Conservation (phyloP, 2,888 invertebrate genomes). For the Drosophila paucipuncta region DNA sequence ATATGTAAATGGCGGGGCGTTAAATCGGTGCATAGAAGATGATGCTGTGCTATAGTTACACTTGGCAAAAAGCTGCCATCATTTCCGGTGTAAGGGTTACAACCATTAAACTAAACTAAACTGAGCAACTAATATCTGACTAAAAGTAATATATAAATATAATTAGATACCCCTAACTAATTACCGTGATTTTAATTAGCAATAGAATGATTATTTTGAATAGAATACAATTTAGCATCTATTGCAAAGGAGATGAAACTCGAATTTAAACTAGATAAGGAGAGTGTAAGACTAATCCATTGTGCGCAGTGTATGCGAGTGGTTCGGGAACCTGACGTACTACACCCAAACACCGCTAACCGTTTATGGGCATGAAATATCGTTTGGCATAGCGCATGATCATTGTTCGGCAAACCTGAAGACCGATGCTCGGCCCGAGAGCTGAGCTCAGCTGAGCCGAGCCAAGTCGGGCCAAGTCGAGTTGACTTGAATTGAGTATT, state of each 20-base stretch:
- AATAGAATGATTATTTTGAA: background rate
- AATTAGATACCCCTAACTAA: background rate
- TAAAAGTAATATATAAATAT: background rate
- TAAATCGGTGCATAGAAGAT: constrained; percentile 76
- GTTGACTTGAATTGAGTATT: background rate
- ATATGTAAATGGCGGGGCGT: constrained; percentile 81
- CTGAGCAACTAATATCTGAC: background rate
- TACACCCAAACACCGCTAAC: constrained; percentile 62
- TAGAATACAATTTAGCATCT: background rate
- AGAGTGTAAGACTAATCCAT: background rate
- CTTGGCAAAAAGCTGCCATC: constrained; percentile 10
- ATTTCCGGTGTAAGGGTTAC: constrained; percentile 6
- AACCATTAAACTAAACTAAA: background rate
- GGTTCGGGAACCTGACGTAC: constrained; percentile 46
- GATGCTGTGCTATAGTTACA: constrained; percentile 42
- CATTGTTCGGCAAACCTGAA: constrained; percentile 71
- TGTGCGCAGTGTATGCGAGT: constrained; percentile 40
- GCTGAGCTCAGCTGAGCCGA: constrained; percentile 3
- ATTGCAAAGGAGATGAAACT: background rate
- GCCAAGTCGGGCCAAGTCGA: background rate
- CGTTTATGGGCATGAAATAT: constrained; percentile 80
- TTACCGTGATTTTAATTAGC: background rate
- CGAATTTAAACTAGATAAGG: background rate
- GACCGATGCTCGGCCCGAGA: constrained; percentile 27
- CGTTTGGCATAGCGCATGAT: constrained; percentile 68